Base-by-base conservation (phyloP, 2,113 vertebrate species). In the Rhombomys opimus region DNA sequence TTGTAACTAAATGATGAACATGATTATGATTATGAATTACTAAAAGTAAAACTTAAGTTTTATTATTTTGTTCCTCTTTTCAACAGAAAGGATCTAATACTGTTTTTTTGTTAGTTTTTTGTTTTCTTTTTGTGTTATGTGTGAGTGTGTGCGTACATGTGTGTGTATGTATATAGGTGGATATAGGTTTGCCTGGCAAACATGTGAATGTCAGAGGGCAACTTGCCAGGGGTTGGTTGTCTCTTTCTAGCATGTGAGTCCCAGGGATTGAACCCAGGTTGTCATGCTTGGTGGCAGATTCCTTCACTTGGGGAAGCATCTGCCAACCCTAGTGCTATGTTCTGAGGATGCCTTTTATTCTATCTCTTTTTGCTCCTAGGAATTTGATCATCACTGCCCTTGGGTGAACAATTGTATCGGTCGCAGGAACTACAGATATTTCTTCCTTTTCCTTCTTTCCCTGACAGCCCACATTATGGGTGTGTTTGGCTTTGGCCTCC, bases 381-480 rank as follows among this genome's bases (percentile, higher is more conserved):
- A 99, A 96, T 99, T 99, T 91, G 99, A 99, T 97, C 99, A 99
- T 96, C 99, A 99, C 98, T 99, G 99, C 96, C 99, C 99, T 30
- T 99, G 99, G 99, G 99, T 99, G 95, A 99, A 99, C 98, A 99
- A 99, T 98, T 99, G 99, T 98, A 99, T 99, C 0, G 99, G 99
- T 78, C 99, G 99, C 35, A 98, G 99, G 97, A 99, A 99, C 97
- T 99, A 99, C 98, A 99, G 99, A 7, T 99, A 99, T 97, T 99
- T 99, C 98, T 99, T 99, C 98, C 99, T 99, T 61, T 99, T 99
- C 98, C 98, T 99, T 94, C 97, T 99, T 61, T 99, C 99, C 0
- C 99, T 99, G 72, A 99, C 99, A 77, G 98, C 98, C 10, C 99
- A 99, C 98, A 99, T 99, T 95, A 98, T 99, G 97, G 98, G 99